phyloP scores from a whole-genome alignment of 2,797 vertebrate genomes.

The Lerista edwardsae region DNA sequence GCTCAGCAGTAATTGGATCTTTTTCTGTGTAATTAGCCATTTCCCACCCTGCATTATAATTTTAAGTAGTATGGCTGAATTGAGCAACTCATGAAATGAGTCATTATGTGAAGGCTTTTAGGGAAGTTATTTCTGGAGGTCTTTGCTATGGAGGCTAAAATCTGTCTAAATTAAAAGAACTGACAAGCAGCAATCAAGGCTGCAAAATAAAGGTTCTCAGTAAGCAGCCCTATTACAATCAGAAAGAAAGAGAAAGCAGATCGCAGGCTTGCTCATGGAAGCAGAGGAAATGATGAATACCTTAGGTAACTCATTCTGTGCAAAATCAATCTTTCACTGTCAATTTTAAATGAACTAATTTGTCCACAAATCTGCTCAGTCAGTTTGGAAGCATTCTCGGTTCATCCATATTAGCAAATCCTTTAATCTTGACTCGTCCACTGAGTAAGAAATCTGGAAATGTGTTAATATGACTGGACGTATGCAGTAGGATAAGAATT shows the following conservation, averaged over 20 bases:
- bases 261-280: conserved; percentile 77
- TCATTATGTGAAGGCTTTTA: conserved; percentile 84
- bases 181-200: conserved; percentile 82
- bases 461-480: conserved; percentile 94
- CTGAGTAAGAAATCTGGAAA: conserved; percentile 93
- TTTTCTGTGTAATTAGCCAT: conserved; percentile 83
- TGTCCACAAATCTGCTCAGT: conserved; percentile 93
- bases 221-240: conserved; percentile 85
- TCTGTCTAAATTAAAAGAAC: conserved; percentile 85
- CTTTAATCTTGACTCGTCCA: conserved; percentile 97
- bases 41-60: conserved; percentile 80
- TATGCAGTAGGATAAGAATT: conserved; percentile 93
- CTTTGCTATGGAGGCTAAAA: conserved; percentile 78
- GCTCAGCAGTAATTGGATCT: conserved; percentile 77
- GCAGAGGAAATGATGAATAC: conserved; percentile 84
- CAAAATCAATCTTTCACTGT: conserved; percentile 91
- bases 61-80: conserved; percentile 79
- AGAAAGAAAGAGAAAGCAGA: conserved; percentile 78
- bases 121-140: conserved; percentile 84
- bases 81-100: conserved; percentile 80
- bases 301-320: conserved; percentile 82
- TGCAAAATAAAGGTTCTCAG: conserved; percentile 83
- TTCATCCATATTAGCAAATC: conserved; percentile 97
- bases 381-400: conserved; percentile 91
- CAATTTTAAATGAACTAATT: conserved; percentile 97